Evolutionary conservation across 2,888 invertebrate species (phyloP).

Genomic region (Ryuthela nishihirai): DNA sequence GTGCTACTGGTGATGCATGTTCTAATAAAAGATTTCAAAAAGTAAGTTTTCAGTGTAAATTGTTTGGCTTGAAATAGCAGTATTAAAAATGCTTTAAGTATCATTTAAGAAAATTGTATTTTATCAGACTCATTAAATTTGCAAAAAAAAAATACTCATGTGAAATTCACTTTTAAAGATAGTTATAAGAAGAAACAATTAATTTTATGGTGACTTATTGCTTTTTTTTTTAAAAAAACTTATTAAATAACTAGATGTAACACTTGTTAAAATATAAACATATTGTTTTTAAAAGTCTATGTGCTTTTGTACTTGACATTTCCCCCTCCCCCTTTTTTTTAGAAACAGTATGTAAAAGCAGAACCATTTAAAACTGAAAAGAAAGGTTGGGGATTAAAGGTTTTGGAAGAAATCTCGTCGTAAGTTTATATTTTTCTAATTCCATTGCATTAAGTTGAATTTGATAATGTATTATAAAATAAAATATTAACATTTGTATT

Average conservation of each 20-base stretch:
- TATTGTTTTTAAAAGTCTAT: too few species aligned
- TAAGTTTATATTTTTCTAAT: constrained; percentile 54
- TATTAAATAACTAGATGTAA: neutral
- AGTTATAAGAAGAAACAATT: constrained; percentile 39
- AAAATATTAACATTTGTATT: too few species aligned
- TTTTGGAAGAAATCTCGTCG: constrained; percentile 66
- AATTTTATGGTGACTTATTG: neutral
- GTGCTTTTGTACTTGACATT: neutral
- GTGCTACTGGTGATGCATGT: constrained; percentile 83
- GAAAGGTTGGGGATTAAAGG: constrained; percentile 91
- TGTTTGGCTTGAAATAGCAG: neutral
- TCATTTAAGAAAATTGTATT: too few species aligned
- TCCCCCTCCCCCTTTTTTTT: constrained; percentile 10
- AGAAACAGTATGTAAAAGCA: constrained; percentile 72
- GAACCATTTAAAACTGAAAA: constrained; percentile 75
- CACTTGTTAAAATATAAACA: neutral
- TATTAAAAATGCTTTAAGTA: too few species aligned
- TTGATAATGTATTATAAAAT: too few species aligned
- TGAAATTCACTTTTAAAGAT: too few species aligned
- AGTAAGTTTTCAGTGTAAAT: constrained; percentile 10
- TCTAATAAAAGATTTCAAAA: constrained; percentile 84
- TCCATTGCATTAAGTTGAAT: too few species aligned
- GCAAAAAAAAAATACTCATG: too few species aligned
- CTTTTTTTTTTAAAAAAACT: constrained; percentile 4
- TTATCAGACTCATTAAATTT: too few species aligned